Conservation (phyloP, 2,888 invertebrate genomes). For the Selenia dentaria region DNA sequence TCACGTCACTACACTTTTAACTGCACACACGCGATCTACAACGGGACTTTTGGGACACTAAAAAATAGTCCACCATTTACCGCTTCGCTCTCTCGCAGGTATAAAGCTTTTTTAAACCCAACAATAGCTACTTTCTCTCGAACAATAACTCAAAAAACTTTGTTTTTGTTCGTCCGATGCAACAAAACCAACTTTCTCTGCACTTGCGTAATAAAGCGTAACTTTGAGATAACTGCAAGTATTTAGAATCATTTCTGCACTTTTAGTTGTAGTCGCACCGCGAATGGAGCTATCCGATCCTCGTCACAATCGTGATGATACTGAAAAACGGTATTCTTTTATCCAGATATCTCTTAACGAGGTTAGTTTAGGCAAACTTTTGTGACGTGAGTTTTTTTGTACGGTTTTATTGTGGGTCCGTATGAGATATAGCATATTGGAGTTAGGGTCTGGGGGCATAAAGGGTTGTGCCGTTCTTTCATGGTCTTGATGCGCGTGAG, state of each 20-base stretch:
- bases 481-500: conserved; percentile 64
- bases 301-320: conserved; percentile 79
- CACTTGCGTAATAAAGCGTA: conserved; percentile 58
- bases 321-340: conserved; percentile 83
- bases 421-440: conserved; percentile 77
- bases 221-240: conserved; percentile 42
- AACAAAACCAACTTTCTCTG: conserved; percentile 72
- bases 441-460: conserved; percentile 47
- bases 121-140: conserved; percentile 73
- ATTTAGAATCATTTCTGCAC: conserved; percentile 46
- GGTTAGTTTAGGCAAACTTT: conserved; percentile 84
- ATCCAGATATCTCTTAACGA: conserved; percentile 83
- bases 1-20: conserved; percentile 28
- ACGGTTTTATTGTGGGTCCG: conserved; percentile 71
- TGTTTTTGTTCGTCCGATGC: conserved; percentile 54
- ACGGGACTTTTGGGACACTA: conserved; percentile 67
- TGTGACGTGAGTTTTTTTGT: conserved; percentile 79
- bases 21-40: conserved; percentile 58
- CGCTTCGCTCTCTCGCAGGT: conserved; percentile 61
- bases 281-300: conserved; percentile 78
- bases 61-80: conserved; percentile 66
- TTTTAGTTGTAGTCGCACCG: conserved; percentile 59
- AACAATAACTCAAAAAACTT: conserved; percentile 69
- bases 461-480: conserved; percentile 71
- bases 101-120: conserved; percentile 63